These are phyloP conservation scores for Gambusia yucatana DNA, from an alignment of 2,797 vertebrate species.

Conservation along the genomic window DNA sequence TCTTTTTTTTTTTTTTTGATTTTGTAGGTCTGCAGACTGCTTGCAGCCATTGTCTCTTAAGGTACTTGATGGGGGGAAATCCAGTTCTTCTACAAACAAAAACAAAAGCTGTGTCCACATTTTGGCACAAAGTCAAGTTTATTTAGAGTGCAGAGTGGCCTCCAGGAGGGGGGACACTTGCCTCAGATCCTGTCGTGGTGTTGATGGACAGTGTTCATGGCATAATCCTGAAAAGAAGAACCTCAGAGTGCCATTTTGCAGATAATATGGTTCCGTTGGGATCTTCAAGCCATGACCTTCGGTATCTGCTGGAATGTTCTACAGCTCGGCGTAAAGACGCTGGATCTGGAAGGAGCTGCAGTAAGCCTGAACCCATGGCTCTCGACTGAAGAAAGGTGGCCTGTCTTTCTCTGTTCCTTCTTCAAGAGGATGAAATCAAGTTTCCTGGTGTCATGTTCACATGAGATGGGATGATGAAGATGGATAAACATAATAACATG, in stretches of 20 bases:
- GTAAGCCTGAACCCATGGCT: background rate
- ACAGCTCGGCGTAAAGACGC: background rate
- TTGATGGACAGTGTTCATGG: background rate
- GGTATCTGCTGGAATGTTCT: background rate
- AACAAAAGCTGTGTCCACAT: background rate
- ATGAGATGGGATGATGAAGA: background rate
- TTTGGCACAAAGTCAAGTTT: background rate
- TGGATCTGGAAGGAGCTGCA: background rate
- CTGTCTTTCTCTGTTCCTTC: background rate
- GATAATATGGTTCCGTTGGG: background rate
- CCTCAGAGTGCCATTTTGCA: background rate
- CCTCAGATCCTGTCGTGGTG: background rate
- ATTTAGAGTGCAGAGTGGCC: background rate
- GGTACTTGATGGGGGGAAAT: background rate
- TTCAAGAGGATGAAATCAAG: background rate
- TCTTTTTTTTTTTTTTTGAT: too few species aligned
- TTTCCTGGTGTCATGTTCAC: slow-evolving; percentile 1
- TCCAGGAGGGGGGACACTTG: background rate
- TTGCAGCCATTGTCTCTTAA: background rate
- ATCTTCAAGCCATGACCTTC: background rate
- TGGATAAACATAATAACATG: background rate
- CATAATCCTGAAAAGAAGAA: background rate
- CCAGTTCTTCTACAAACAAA: background rate
- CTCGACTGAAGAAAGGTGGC: background rate
- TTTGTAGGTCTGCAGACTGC: too few species aligned